Evolutionary conservation across 2,113 vertebrate species (phyloP).

Genomic region (Bettongia penicillata): DNA sequence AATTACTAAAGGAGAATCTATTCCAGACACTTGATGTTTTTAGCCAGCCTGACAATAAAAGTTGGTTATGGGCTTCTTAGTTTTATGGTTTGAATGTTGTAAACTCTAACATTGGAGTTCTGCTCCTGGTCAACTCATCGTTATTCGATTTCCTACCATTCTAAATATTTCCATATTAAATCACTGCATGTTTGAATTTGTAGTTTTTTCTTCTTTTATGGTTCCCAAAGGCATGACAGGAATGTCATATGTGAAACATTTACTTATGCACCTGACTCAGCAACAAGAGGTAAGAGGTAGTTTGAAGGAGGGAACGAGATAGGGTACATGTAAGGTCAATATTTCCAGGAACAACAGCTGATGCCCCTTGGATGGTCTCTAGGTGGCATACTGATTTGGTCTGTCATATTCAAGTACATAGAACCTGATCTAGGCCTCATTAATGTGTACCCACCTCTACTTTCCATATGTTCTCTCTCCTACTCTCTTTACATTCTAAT

Average conservation of each 20-base stretch:
- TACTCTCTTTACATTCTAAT: background rate
- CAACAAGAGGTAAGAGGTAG: background rate
- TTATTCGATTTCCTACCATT: background rate
- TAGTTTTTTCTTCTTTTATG: background rate
- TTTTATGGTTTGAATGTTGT: conserved; percentile 17
- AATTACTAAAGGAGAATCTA: background rate
- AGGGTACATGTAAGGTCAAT: background rate
- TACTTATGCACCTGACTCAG: background rate
- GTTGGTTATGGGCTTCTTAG: background rate
- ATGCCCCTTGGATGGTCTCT: too few relatives aligned
- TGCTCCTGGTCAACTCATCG: background rate
- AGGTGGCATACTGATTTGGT: too few relatives aligned
- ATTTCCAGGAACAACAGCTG: background rate
- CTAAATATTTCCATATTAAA: conserved; percentile 16
- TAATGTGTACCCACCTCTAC: too few relatives aligned
- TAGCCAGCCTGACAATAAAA: background rate
- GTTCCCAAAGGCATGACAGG: background rate
- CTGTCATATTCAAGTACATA: too few relatives aligned
- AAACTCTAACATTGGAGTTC: conserved; percentile 12
- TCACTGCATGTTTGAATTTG: conserved; percentile 4
- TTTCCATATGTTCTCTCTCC: background rate
- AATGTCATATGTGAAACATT: background rate
- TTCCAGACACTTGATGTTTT: background rate
- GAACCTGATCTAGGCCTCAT: too few relatives aligned
- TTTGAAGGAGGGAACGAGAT: background rate